These are phyloP conservation scores for Solea senegalensis DNA, from an alignment of 2,113 vertebrate species.

Conservation along the genomic window DNA sequence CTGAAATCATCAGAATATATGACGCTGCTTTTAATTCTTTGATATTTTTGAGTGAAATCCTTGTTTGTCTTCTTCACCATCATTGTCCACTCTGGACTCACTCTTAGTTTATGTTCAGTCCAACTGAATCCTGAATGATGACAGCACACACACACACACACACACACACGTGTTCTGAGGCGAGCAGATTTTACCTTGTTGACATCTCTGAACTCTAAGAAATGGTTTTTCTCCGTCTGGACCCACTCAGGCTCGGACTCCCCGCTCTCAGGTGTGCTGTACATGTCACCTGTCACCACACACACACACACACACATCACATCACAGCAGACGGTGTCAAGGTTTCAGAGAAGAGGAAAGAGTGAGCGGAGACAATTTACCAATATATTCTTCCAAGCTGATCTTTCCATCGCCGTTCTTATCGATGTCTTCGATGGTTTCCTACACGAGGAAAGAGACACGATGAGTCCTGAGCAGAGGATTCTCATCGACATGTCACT, in stretches of 20 bases:
- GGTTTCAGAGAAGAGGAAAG: background rate
- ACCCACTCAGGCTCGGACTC: constrained; percentile 90
- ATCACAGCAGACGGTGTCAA: background rate
- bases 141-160: too few species aligned
- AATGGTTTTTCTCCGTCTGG: constrained; percentile 86
- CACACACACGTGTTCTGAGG: too few species aligned
- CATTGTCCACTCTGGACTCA: too few species aligned
- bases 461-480: too few species aligned
- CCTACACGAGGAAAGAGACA: constrained; percentile 68
- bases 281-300: constrained; percentile 86
- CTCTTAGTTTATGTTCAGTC: too few species aligned
- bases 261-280: constrained; percentile 65
- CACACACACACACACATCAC: background rate
- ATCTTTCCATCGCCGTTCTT: constrained; percentile 88
- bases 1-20: too few species aligned
- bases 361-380: constrained; percentile 63
- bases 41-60: too few species aligned
- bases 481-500: too few species aligned
- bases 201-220: constrained; percentile 85
- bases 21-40: too few species aligned
- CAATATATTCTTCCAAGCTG: constrained; percentile 87
- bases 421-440: constrained; percentile 92
- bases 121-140: too few species aligned
- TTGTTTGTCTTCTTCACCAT: too few species aligned
- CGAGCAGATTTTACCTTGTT: too few species aligned